Evolutionary conservation across 92 coral and sea anemone species (phyloP).

Genomic region (Scolanthus callimorphus): DNA sequence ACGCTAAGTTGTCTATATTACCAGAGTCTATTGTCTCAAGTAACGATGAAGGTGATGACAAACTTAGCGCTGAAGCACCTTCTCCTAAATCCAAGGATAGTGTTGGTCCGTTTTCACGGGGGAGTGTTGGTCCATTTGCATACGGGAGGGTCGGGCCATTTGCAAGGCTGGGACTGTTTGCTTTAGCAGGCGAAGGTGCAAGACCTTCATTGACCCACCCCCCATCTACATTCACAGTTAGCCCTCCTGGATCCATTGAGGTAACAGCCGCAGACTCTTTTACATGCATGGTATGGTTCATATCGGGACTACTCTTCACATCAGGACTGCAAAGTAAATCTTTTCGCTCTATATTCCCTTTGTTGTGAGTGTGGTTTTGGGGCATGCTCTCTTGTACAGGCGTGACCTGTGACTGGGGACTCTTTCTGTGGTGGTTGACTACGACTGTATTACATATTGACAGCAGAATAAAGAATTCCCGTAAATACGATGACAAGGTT

Average conservation of each 20-base stretch:
- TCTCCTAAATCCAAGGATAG: slow-evolving; percentile 5
- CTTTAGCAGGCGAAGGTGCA: slow-evolving; percentile 56
- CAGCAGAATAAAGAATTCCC: slow-evolving; percentile 82
- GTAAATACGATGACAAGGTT: slow-evolving; percentile 51
- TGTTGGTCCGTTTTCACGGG: not conserved
- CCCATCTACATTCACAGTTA: not conserved
- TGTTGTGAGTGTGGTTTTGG: slow-evolving; percentile 11
- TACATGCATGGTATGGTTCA: slow-evolving; percentile 4
- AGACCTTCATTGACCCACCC: slow-evolving; percentile 53
- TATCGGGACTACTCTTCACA: slow-evolving; percentile 4
- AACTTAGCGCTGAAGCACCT: slow-evolving; percentile 2
- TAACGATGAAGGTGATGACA: slow-evolving; percentile 12
- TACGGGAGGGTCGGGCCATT: not conserved
- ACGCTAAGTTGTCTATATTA: slow-evolving; percentile 19
- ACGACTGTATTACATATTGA: slow-evolving; percentile 97
- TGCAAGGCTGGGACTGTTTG: not conserved
- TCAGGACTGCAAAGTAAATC: slow-evolving; percentile 18
- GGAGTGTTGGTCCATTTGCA: not conserved
- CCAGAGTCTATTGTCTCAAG: slow-evolving; percentile 24
- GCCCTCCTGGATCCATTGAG: not conserved
- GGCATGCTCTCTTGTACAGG: slow-evolving; percentile 1
- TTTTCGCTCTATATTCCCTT: slow-evolving; percentile 11
- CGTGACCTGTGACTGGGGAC: slow-evolving; percentile 1
- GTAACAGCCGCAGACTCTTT: slow-evolving; percentile 5
- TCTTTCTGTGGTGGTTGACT: slow-evolving; percentile 15